A percentile compares a stretch with the other conserved stretches of the same genome.
phyloP scores from a whole-genome alignment of 1,140 invertebrate species.

The Himalopsyche phryganea region DNA sequence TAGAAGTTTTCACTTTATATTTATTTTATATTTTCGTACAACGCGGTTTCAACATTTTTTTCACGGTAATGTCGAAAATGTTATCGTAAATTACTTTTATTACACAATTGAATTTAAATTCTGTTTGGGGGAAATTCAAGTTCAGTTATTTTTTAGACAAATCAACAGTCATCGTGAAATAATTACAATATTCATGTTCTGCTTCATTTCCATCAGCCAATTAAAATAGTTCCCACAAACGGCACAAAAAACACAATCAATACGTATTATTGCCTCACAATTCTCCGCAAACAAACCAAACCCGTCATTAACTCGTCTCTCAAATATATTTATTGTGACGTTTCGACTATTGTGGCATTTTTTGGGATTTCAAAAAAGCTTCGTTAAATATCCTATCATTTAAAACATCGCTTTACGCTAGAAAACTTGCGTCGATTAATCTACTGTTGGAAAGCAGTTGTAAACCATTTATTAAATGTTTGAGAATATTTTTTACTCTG shows the following conservation, averaged over 20 bases:
- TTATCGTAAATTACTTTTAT: no score
- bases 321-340: slow-evolving; percentile 4
- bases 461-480: neutral
- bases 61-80: no score
- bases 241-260: neutral
- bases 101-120: no score
- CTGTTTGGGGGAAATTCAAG: no score
- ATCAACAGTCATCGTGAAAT: no score
- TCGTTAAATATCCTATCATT: slow-evolving; percentile 15
- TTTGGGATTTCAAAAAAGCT: slow-evolving; percentile 2
- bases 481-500: no score
- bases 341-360: slow-evolving; percentile 5
- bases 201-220: neutral
- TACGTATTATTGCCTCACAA: no score
- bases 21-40: no score
- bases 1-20: no score
- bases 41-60: no score
- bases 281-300: neutral
- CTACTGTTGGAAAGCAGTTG: neutral
- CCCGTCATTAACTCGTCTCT: slow-evolving; percentile 19
- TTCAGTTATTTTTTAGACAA: no score
- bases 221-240: slow-evolving; percentile 1
- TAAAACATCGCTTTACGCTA: slow-evolving; percentile 17
- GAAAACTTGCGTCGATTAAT: slow-evolving; percentile 21
- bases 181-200: no score